Base-by-base conservation (phyloP, 1,140 invertebrate species). In the Sycophaga agraensis region DNA sequence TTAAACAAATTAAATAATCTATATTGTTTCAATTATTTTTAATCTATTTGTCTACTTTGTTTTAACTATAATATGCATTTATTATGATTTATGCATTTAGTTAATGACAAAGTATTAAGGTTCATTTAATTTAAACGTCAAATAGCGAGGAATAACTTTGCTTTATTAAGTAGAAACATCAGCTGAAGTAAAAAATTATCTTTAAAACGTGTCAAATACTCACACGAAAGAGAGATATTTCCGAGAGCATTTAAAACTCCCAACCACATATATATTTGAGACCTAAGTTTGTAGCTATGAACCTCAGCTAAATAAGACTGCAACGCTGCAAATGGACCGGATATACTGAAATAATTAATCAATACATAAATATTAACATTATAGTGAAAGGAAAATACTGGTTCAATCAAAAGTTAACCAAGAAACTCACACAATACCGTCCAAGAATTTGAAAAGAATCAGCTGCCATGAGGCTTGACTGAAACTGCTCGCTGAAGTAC, bases 221-320 rank as follows among this genome's bases (percentile, higher is more conserved):
- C 59, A 78, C 76, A 77, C 49, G 76, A 74, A 19, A 78, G 59
- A 8, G 70, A 73, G 65, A 78, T 78, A 46, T 77, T 71, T 49
- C 73, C 74, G 31, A 78, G 58, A 0, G 76, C 76, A 24, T 75
- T 76, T 19, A 88, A 88, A 2, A 86, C 80, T 19, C 88, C 87
- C 37, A 86, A 78, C 37, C 84, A 80, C 70, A 91, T 83, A 49
- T 90, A 84, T 0, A 88, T 83, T 11, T 84, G 83, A 2, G 89
- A 84, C 19, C 89, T 80, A 58, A 87, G 79, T 40, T 84, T 77
- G 0, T 85, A 83, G 11, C 85, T 82, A 71, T 90, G 89, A 16
- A 90, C 76, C 72, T 91, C 89, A 0, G 88, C 88, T 26, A 91
- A 60, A 70, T 90, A 90, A 0, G 88, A 85, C 72, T 89, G 86